Evolutionary conservation across 2,888 invertebrate genomes (phyloP).

Genomic region (Harmothoe impar): DNA sequence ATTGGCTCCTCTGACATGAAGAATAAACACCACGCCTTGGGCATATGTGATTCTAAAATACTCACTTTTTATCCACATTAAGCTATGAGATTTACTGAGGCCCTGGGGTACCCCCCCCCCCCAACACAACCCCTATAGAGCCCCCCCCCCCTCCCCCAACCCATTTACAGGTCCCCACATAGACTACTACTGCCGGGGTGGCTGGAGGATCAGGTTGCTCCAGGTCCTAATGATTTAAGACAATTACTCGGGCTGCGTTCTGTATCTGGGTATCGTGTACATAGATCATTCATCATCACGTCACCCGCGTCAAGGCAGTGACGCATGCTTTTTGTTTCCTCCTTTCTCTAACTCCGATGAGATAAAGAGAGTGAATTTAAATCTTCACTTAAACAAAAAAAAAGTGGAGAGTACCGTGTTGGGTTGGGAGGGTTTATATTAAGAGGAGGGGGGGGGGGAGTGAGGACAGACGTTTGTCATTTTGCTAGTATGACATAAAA

Average conservation of each 20-base stretch:
- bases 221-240: conserved; percentile 32
- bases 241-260: not conserved
- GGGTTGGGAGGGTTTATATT: too few species aligned
- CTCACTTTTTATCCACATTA: not conserved
- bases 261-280: conserved; percentile 49
- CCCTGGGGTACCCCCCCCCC: not conserved
- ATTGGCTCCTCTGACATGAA: not conserved
- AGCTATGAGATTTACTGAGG: not conserved
- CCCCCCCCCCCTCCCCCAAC: not conserved
- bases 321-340: conserved; percentile 29
- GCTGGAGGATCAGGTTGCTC: too few species aligned
- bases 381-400: conserved; percentile 30
- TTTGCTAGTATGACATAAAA: conserved; percentile 2
- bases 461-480: conserved; percentile 15
- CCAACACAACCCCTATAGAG: not conserved
- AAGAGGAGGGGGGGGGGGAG: too few species aligned
- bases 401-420: not conserved
- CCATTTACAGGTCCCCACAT: not conserved
- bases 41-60: not conserved
- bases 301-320: not conserved
- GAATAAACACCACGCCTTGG: not conserved
- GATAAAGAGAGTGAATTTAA: conserved; percentile 24
- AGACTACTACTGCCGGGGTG: not conserved
- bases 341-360: not conserved
- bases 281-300: conserved; percentile 24